These are phyloP conservation scores for Panzeria rudis DNA, from an alignment of 2,888 invertebrate species.

Conservation along the genomic window DNA sequence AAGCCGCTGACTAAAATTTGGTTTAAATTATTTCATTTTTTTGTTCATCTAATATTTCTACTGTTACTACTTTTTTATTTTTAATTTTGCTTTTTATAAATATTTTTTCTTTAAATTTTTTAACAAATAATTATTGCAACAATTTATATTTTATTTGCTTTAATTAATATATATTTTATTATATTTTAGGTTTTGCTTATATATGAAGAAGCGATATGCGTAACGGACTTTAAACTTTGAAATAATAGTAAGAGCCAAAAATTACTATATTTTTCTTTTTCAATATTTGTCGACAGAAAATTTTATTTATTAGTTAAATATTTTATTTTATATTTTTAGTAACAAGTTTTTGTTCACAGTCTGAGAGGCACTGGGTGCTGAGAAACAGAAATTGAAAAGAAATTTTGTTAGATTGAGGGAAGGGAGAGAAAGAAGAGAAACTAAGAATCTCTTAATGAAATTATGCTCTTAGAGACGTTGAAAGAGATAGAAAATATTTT, in stretches of 20 bases:
- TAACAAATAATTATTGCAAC: constrained; percentile 63
- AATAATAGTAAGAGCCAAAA: constrained; percentile 38
- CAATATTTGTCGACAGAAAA: constrained; percentile 18
- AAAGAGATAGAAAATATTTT: not conserved
- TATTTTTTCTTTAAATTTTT: constrained; percentile 5
- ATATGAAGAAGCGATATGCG: constrained; percentile 65
- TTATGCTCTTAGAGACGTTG: not conserved
- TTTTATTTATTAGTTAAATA: constrained; percentile 7
- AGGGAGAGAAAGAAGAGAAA: not conserved
- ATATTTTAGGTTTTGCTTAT: constrained; percentile 35
- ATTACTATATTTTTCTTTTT: constrained; percentile 12
- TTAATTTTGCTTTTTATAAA: not conserved
- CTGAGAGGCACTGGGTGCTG: constrained; percentile 72
- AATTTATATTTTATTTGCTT: constrained; percentile 18
- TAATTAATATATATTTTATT: not conserved
- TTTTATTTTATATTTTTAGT: constrained; percentile 10
- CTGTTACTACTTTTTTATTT: constrained; percentile 28
- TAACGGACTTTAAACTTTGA: constrained; percentile 54
- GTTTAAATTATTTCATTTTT: constrained; percentile 44
- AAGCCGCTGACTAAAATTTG: constrained; percentile 53
- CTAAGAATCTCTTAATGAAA: not conserved
- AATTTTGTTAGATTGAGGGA: not conserved
- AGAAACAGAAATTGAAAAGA: constrained; percentile 37
- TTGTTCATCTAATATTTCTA: constrained; percentile 55
- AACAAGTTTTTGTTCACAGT: constrained; percentile 65